Base-by-base conservation (phyloP, 2,113 vertebrate genomes). In the Ictalurus furcatus region DNA sequence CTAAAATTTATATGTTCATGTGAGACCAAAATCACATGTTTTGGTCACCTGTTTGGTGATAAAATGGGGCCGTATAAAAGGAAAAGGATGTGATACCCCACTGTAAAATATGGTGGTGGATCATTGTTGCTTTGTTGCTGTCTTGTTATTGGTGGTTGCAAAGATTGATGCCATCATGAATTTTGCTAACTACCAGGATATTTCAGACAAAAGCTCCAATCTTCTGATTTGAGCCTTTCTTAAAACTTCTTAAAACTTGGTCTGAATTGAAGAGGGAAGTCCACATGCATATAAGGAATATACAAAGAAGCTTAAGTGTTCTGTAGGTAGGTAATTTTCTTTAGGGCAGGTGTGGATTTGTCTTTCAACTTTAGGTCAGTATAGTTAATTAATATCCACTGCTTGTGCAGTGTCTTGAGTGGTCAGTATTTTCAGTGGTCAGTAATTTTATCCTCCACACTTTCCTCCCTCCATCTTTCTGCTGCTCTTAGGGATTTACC, bases 371-470 rank as follows among this genome's bases (percentile, higher is more conserved):
- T 37, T 34, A 71, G 85, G 71, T 61, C 34, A 78, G 73, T n/a
- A 44, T 40, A 71, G 56, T 86, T 58, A 86, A 30, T 78, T 86
- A 61, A 76, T 34, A 37, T 37, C 54, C 67, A 34, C n/a, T 16
- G 28, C 67, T 37, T 73, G 16, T 21, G 30, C 30, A 34, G 5
- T 67, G 12, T 17, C 34, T 76, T 44, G 37, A 44, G 0, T 21
- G 37, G 34, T 34, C 34, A 34, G 1, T 34, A 34, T 34, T 34
- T 34, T 40, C 40, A 40, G 2, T 40, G 16, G 48, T 73, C 67
- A 21, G n/a, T 58, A 52, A 44, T 76, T 71, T 86, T 59, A 40
- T 21, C 17, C 69, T 86, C 52, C 23, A 40, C 71, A 74, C 52
- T 61, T 25, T 81, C 25, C 52, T 58, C 63, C 14, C 67, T 69